Percentiles rank a stretch among this genome's conserved stretches.
These are phyloP conservation scores for Sclerurus mexicanus DNA, from an alignment of 2,113 vertebrate genomes.

Conservation along the genomic window DNA sequence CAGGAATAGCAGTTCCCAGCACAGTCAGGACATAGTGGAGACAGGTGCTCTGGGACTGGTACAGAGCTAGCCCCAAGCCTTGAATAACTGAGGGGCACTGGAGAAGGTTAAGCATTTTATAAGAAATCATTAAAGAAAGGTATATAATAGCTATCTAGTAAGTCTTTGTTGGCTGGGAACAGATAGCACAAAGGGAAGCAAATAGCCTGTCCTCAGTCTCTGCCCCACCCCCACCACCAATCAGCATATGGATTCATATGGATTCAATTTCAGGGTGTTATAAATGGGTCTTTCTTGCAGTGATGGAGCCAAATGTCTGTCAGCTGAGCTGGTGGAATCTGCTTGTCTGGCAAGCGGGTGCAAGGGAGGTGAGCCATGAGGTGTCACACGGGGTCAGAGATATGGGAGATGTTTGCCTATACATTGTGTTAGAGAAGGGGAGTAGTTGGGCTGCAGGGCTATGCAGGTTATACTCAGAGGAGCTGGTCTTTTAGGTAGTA, in stretches of 20 bases:
- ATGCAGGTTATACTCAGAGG: background rate
- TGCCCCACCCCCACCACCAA: background rate
- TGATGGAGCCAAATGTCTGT: background rate
- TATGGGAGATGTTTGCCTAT: fast-evolving
- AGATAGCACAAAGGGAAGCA: background rate
- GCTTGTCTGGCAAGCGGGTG: background rate
- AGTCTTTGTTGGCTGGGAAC: background rate
- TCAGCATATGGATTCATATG: background rate
- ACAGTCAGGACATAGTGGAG: background rate
- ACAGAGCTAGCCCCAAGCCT: background rate
- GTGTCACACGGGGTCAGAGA: background rate
- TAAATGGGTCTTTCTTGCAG: background rate
- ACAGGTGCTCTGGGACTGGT: constrained; percentile 5
- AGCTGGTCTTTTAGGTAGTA: background rate
- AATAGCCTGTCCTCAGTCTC: background rate
- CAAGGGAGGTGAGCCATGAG: background rate
- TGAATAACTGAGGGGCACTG: background rate
- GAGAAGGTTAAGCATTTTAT: background rate
- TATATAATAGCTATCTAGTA: background rate
- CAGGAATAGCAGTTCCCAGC: background rate
- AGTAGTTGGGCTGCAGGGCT: background rate
- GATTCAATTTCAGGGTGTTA: background rate
- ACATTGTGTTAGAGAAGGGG: background rate
- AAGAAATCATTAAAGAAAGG: background rate
- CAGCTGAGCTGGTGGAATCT: constrained; percentile 43